Evolutionary conservation across 2,797 vertebrate genomes (phyloP), one percentile per base, ranked within the genome.

Genomic region (Echeneis naucrates): DNA sequence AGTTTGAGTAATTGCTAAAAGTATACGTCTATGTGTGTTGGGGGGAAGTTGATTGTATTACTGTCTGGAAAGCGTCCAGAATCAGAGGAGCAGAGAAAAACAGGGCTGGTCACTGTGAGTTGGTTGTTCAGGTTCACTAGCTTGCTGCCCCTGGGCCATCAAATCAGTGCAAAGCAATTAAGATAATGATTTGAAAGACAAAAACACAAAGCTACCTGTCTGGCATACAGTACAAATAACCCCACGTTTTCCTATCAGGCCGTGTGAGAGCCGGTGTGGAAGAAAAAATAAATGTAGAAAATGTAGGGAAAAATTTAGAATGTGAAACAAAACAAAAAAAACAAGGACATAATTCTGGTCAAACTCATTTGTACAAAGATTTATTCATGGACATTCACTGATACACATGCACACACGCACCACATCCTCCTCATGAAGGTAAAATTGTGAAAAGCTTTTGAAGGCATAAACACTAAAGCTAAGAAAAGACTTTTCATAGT

Each of bases 171-270:
- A 84, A 88, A 89, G 65, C 82, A 82, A 88, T 83, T 78, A 84
- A 69, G 71, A 73, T 78, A 81, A 87, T 78, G 67, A 90, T 89
- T 78, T 87, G 68, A 89, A 88, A 86, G 80, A 86, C 77, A 80
- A 85, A 84, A 76, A 77, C 68, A 42, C 65, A 83, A 83, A 80
- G 64, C 48, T 78, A 85, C 77, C 77, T 75, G 76, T 68, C 67
- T 63, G 74, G 72, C 64, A 66, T 78, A 58, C 33, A 66, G 47
- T 30, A 59, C 72, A 86, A 77, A 87, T 63, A 77, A 60, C 40
- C 44, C 30, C 40, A 42, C 65, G 72, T 82, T 87, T 80, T 75
- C 61, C 66, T 80, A 23, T 78, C 72, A 64, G 77, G 59, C 47
- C 47, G 45, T 42, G 38, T 35, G 60, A 77, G 40, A 73, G 69